These are phyloP conservation scores for Neoarius graeffei DNA, from an alignment of 2,113 vertebrate genomes.

Conservation along the genomic window DNA sequence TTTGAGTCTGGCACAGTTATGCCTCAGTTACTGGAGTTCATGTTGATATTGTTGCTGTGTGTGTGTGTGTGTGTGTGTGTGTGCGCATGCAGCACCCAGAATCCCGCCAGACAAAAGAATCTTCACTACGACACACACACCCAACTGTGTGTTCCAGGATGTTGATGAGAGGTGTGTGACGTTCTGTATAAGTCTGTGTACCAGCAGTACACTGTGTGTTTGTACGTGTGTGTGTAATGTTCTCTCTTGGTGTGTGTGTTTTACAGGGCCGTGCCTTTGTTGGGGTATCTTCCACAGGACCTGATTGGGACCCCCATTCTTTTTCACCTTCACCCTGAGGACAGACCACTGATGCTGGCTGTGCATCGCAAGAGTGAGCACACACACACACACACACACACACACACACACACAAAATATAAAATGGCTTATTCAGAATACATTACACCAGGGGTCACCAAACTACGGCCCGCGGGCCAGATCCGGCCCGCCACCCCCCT, in stretches of 20 bases:
- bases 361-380: conserved; percentile 92
- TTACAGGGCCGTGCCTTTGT: conserved; percentile 85
- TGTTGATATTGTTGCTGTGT: neutral
- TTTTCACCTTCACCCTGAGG: conserved; percentile 85
- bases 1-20: too few species aligned
- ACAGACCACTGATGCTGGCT: conserved; percentile 86
- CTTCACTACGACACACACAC: conserved; percentile 94
- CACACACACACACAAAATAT: neutral
- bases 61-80: neutral
- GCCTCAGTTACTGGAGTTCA: neutral
- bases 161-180: conserved; percentile 85
- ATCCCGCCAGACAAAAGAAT: conserved; percentile 93
- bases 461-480: too few species aligned
- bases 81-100: conserved; percentile 77
- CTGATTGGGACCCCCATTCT: conserved; percentile 86
- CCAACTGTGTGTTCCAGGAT: conserved; percentile 90
- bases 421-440: neutral
- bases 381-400: conserved; percentile 14
- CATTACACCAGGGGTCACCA: too few species aligned
- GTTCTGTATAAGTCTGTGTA: neutral
- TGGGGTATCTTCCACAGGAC: conserved; percentile 93
- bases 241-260: conserved; percentile 8
- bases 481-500: too few species aligned
- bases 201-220: neutral
- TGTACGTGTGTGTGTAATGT: neutral